A percentile compares a stretch with the other conserved stretches of the same genome.
Evolutionary conservation across 2,113 vertebrate species (phyloP).

Genomic region (Hypocryptadius cinnamomeus): DNA sequence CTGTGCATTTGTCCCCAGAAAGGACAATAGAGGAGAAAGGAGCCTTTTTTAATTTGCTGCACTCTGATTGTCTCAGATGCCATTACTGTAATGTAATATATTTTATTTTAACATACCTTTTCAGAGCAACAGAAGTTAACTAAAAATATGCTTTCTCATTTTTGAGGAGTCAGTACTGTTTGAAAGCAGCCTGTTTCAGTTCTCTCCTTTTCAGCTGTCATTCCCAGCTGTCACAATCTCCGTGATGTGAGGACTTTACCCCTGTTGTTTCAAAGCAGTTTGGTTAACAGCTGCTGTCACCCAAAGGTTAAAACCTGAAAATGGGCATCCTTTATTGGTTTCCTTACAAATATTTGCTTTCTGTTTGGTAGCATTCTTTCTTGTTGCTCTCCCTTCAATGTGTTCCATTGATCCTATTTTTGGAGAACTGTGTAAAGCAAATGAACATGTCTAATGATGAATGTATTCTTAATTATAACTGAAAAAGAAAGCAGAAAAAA

Average conservation of each 20-base stretch:
- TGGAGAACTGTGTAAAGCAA: background rate
- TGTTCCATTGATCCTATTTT: background rate
- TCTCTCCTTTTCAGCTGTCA: conserved; percentile 54
- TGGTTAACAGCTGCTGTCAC: conserved; percentile 34
- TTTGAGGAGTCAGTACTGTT: conserved; percentile 6
- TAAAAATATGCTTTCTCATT: conserved; percentile 52
- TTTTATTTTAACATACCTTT: conserved; percentile 8
- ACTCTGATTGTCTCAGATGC: background rate
- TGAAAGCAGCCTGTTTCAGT: conserved; percentile 43
- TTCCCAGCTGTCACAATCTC: conserved; percentile 47
- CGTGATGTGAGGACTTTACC: conserved; percentile 11
- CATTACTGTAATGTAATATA: background rate
- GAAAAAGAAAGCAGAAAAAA: background rate
- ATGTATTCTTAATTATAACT: background rate
- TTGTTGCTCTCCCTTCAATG: background rate
- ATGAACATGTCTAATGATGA: background rate
- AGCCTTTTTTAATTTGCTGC: background rate
- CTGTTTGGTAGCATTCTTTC: background rate
- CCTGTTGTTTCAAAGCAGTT: conserved; percentile 15
- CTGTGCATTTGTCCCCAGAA: background rate
- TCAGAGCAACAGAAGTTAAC: conserved; percentile 39
- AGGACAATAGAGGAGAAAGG: background rate
- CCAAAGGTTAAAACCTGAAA: conserved; percentile 36
- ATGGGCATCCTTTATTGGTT: background rate
- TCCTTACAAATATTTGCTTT: background rate